Conservation (phyloP, 2,113 vertebrate genomes). For the Chrysochloris asiatica region DNA sequence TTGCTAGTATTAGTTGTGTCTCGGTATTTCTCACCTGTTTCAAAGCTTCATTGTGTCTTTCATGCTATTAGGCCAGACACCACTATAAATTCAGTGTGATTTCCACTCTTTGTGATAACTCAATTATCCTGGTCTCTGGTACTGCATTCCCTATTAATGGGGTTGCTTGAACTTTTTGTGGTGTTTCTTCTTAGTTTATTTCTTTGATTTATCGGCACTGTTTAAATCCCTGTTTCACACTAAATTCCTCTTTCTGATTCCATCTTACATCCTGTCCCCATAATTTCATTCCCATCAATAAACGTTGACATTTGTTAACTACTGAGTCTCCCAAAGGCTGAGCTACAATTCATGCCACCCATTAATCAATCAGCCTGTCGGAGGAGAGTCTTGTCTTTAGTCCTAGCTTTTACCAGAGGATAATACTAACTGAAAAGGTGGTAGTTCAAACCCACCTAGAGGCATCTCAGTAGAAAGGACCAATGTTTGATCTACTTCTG, state of each 20-base stretch:
- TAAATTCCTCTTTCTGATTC: slow-evolving; percentile 57
- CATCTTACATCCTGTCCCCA: slow-evolving; percentile 37
- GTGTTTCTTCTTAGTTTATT: slow-evolving; percentile 49
- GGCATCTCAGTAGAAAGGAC: background rate
- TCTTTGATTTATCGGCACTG: slow-evolving; percentile 63
- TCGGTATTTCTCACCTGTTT: background rate
- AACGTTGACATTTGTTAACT: slow-evolving; percentile 57
- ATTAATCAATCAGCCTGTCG: background rate
- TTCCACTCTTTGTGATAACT: background rate
- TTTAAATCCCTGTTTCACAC: slow-evolving; percentile 34
- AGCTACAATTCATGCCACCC: background rate
- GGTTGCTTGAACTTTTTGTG: slow-evolving; percentile 31
- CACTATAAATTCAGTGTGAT: background rate
- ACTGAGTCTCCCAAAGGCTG: background rate
- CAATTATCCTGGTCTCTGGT: slow-evolving; percentile 37
- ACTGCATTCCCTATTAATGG: slow-evolving; percentile 52
- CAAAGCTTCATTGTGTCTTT: background rate
- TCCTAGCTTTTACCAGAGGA: background rate
- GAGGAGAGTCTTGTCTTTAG: background rate
- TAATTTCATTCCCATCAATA: slow-evolving; percentile 58
- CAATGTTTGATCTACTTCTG: background rate
- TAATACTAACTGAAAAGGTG: background rate
- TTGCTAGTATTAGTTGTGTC: background rate
- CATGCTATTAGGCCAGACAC: background rate
- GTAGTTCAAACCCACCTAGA: background rate